phyloP scores from a whole-genome alignment of 2,888 invertebrate genomes.

The Melanostoma scalare region DNA sequence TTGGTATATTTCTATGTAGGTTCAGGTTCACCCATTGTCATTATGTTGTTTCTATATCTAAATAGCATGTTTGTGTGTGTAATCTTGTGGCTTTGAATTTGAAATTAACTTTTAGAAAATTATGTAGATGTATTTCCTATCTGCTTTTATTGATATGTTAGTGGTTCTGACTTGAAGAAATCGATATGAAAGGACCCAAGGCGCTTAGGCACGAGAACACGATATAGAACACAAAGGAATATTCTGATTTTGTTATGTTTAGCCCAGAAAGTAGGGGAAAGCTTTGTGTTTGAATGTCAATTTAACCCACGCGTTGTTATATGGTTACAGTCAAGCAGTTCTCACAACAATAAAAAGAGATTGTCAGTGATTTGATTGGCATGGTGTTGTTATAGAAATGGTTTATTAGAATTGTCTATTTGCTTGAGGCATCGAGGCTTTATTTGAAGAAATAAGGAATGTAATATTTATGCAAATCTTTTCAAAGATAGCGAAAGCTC shows the following conservation, averaged over 20 bases:
- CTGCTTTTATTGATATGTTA: slow-evolving; percentile 2
- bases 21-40: neutral
- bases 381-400: too few relatives aligned
- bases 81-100: slow-evolving; percentile 24
- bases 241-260: neutral
- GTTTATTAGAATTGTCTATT: too few relatives aligned
- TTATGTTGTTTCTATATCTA: neutral
- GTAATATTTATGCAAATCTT: too few relatives aligned
- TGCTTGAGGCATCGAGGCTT: too few relatives aligned
- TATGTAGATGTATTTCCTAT: neutral
- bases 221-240: neutral
- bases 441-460: too few relatives aligned
- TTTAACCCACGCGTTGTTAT: neutral
- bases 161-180: slow-evolving; percentile 2
- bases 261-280: neutral
- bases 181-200: neutral
- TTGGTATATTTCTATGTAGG: too few relatives aligned
- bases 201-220: too few relatives aligned
- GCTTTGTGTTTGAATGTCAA: neutral
- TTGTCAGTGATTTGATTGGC: too few relatives aligned
- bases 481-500: too few relatives aligned
- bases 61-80: neutral
- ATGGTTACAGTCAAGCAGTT: too few relatives aligned
- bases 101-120: slow-evolving; percentile 29
- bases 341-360: too few relatives aligned